phyloP scores from a whole-genome alignment of 2,113 vertebrate species.

The Oenanthe melanoleuca region DNA sequence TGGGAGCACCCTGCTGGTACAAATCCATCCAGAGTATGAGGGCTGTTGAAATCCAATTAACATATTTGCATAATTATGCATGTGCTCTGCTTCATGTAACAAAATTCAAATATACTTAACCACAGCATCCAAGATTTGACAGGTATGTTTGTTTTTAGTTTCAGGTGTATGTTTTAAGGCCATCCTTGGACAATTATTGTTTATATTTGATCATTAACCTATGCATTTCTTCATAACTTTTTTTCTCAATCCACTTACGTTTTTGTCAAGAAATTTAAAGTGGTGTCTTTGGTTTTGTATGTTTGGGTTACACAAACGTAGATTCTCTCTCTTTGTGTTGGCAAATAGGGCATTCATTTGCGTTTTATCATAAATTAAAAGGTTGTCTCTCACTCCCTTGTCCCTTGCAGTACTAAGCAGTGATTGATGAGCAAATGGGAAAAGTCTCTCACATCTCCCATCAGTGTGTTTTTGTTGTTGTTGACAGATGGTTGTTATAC shows the following conservation, averaged over 20 bases:
- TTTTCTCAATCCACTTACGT: background rate
- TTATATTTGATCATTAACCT: background rate
- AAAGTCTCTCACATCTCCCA: background rate
- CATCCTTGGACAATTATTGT: background rate
- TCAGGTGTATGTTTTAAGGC: background rate
- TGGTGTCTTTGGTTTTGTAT: background rate
- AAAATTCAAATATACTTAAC: constrained; percentile 11
- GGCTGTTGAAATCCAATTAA: constrained; percentile 36
- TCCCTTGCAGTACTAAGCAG: background rate
- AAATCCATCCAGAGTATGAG: background rate
- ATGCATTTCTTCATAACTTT: background rate
- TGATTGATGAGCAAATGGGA: background rate
- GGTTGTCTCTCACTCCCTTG: background rate
- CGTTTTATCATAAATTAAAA: background rate
- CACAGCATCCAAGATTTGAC: background rate
- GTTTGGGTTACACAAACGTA: background rate
- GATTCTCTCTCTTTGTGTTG: constrained; percentile 2
- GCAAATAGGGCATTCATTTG: constrained; percentile 9
- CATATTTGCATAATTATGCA: constrained; percentile 29
- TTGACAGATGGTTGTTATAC: constrained; percentile 5
- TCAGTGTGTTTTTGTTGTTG: constrained; percentile 21
- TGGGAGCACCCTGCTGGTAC: background rate
- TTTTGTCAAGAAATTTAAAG: background rate
- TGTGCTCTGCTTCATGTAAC: background rate
- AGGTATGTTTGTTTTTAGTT: background rate